Percentiles rank a stretch among this genome's conserved stretches.
Conservation (phyloP, 2,113 vertebrate genomes). For the Mesitornis unicolor region DNA sequence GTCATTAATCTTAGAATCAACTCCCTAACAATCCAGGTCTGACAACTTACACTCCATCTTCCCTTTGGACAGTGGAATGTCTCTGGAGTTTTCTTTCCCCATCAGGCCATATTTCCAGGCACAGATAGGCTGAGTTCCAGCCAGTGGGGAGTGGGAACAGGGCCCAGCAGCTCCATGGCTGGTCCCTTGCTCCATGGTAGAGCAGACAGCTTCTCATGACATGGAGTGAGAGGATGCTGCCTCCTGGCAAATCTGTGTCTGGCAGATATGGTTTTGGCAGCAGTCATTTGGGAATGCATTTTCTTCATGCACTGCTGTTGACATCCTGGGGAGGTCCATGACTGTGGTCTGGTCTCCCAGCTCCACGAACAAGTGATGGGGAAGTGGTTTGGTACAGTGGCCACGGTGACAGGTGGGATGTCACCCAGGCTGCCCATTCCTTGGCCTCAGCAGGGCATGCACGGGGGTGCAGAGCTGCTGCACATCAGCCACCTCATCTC, state of each 20-base stretch:
- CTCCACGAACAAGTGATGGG: background rate
- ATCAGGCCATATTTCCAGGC: background rate
- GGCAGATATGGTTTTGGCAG: background rate
- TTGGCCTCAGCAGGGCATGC: fast-evolving
- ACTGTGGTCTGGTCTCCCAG: background rate
- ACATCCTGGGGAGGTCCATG: background rate
- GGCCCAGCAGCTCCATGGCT: background rate
- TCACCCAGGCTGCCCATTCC: background rate
- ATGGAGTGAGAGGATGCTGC: background rate
- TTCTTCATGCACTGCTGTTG: background rate
- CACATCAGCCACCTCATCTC: fast-evolving
- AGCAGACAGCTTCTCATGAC: background rate
- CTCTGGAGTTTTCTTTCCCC: background rate
- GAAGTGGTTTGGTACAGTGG: background rate
- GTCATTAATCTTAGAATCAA: background rate
- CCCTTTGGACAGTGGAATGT: background rate
- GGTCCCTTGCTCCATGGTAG: fast-evolving
- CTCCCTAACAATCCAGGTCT: background rate
- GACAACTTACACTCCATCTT: background rate
- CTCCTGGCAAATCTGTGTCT: background rate
- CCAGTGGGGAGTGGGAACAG: fast-evolving
- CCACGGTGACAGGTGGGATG: fast-evolving
- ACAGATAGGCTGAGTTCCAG: background rate
- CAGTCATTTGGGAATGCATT: background rate
- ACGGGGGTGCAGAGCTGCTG: background rate